Base-by-base conservation (phyloP, 2,888 invertebrate species). In the Eudasyphora cyanicolor region DNA sequence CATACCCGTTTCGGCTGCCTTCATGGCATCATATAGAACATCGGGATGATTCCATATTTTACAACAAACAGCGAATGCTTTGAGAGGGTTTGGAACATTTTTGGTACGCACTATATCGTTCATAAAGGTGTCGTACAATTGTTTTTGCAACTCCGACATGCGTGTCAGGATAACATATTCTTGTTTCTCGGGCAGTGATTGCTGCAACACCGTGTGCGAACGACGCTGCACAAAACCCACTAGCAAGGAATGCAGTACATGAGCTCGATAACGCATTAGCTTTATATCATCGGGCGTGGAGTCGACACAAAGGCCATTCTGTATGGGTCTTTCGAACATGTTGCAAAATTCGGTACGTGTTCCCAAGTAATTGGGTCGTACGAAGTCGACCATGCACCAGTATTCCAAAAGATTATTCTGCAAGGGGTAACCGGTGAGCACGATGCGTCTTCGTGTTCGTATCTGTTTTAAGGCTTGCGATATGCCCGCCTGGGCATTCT, bases 321-420 rank as follows among this genome's bases (percentile, higher is more conserved):
- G 98, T 87, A 99, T 99, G 0, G 99, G 99, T 14, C 98, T 94
- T 91, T 99, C 99, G 91, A 99, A 99, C 98, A 99, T 99, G 91
- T 99, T 98, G 89, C 97, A 96, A 92, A 99, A 99, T 92, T 99
- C 98, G 0, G 98, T 97, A 92, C 98, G 98, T 24, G 97, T 97
- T 81, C 99, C 99, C 49, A 99, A 94, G 92, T 98, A 99, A 93
- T 98, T 98, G 0, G 99, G 99, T 24, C 99, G 88, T 0, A 99
- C 99, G 92, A 99, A 99, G 91, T 99, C 99, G 0, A 99, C 98
- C 99, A 99, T 99, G 90, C 99, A 99, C 98, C 98, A 98, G 91
- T 98, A 98, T 90, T 98, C 98, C 77, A 98, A 93, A 19, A 99
- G 93, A 92, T 99, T 99, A 92, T 99, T 99, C 92, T 99, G 99